These are phyloP conservation scores for Anableps anableps DNA, from an alignment of 2,797 vertebrate genomes.

Conservation along the genomic window DNA sequence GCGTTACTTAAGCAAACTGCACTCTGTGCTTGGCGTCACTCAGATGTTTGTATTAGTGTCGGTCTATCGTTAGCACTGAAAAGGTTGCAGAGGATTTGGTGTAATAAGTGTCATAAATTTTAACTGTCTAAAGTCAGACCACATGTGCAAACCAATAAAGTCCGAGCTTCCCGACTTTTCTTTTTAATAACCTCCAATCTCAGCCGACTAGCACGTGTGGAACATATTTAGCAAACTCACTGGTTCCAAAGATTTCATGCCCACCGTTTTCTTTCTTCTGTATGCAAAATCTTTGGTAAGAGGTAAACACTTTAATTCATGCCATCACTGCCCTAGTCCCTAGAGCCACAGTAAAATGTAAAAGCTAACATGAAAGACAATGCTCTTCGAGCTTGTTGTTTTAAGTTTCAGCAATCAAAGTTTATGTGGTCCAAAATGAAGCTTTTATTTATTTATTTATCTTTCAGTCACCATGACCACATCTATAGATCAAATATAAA, in stretches of 20 bases:
- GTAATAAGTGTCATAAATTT: constrained; percentile 26
- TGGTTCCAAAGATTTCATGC: neutral
- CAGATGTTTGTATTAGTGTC: constrained; percentile 27
- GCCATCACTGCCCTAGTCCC: too few species aligned
- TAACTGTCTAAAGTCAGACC: constrained; percentile 14
- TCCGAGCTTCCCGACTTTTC: neutral
- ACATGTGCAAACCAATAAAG: constrained; percentile 9
- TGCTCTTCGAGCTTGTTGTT: neutral
- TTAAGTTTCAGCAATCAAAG: neutral
- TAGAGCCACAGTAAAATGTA: neutral
- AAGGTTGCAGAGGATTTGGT: constrained; percentile 46
- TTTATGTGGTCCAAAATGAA: neutral
- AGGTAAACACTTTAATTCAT: neutral
- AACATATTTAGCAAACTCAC: constrained; percentile 19
- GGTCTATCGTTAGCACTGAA: constrained; percentile 45
- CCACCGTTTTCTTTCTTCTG: neutral
- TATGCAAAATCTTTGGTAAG: neutral
- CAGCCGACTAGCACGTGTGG: constrained; percentile 4
- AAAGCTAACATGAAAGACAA: neutral
- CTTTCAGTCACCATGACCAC: neutral
- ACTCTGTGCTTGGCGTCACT: constrained; percentile 39
- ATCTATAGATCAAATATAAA: neutral
- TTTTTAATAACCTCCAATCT: constrained; percentile 4
- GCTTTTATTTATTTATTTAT: neutral
- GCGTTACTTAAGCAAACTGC: constrained; percentile 46